These are phyloP conservation scores for Ceratoteleas bidentatus DNA, from an alignment of 1,140 invertebrate species.

Conservation along the genomic window DNA sequence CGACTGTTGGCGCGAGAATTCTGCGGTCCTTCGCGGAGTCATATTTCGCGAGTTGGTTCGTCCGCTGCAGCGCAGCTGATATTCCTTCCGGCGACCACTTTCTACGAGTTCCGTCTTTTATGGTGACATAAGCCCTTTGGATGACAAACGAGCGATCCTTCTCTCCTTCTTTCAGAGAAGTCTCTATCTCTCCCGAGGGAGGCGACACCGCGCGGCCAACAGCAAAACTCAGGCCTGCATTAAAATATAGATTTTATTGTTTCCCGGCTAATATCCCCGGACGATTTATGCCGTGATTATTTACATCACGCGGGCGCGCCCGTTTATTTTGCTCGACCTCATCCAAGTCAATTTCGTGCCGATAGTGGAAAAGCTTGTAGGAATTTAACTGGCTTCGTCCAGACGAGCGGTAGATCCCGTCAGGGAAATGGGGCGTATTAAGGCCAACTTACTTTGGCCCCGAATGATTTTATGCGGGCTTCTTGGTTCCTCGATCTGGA, in stretches of 20 bases:
- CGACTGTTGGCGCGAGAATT: too few species aligned
- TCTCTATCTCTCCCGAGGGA: constrained; percentile 57
- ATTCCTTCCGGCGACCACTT: constrained; percentile 52
- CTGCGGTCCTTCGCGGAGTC: constrained; percentile 2
- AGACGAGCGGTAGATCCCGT: too few species aligned
- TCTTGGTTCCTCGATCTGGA: too few species aligned
- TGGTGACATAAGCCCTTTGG: constrained; percentile 58
- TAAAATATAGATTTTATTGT: constrained; percentile 81
- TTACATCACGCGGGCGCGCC: too few species aligned
- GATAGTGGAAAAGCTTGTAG: too few species aligned
- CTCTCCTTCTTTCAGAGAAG: constrained; percentile 57
- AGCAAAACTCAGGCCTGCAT: constrained; percentile 70
- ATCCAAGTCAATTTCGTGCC: too few species aligned
- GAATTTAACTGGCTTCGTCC: too few species aligned
- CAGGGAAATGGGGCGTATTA: too few species aligned
- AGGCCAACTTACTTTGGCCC: too few species aligned
- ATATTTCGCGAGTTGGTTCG: constrained; percentile 63
- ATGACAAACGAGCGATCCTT: constrained; percentile 74
- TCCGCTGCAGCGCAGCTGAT: constrained; percentile 33
- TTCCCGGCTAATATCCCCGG: constrained; percentile 69
- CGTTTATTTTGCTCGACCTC: too few species aligned
- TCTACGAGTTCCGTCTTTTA: constrained; percentile 68
- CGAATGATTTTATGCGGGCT: too few species aligned
- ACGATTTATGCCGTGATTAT: constrained; percentile 70
- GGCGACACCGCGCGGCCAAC: constrained; percentile 47